Evolutionary conservation across 1,140 invertebrate species (phyloP).

Genomic region (Stegodyphus mimosarum): DNA sequence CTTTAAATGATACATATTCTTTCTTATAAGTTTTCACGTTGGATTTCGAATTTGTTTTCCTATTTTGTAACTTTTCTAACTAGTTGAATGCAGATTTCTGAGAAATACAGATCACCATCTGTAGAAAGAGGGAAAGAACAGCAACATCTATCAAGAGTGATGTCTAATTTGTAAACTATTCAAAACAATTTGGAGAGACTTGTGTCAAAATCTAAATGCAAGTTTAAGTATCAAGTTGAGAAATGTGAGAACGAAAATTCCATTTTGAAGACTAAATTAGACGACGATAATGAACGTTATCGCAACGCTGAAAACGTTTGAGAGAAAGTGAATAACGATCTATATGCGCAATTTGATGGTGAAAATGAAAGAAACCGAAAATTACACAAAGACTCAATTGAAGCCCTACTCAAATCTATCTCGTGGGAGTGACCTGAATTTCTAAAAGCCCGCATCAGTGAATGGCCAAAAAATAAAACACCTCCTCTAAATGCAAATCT

Average conservation of each 20-base stretch:
- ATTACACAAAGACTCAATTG: conserved; percentile 70
- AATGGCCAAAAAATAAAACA: too few species aligned
- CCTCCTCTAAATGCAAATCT: too few species aligned
- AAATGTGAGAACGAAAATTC: conserved; percentile 83
- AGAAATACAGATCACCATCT: conserved; percentile 80
- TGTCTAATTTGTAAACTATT: conserved; percentile 70
- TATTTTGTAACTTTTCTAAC: too few species aligned
- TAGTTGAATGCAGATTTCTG: conserved; percentile 80
- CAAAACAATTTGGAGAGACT: conserved; percentile 78
- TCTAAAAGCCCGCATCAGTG: too few species aligned
- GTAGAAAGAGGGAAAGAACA: conserved; percentile 81
- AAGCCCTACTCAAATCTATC: neutral
- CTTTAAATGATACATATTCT: too few species aligned
- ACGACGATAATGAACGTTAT: conserved; percentile 67
- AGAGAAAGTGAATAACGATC: conserved; percentile 67
- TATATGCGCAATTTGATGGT: conserved; percentile 65
- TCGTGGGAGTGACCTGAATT: too few species aligned
- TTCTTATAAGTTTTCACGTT: too few species aligned
- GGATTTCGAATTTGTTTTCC: too few species aligned
- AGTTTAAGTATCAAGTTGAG: conserved; percentile 81
- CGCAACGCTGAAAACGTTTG: conserved; percentile 66
- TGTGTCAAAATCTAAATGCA: conserved; percentile 81
- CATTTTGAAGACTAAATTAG: conserved; percentile 74
- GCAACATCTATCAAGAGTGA: conserved; percentile 79
- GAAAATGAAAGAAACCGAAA: conserved; percentile 65